Percentiles rank a stretch among this genome's conserved stretches.
phyloP scores from a whole-genome alignment of 2,797 vertebrate genomes.

The Pogonophryne albipinna region DNA sequence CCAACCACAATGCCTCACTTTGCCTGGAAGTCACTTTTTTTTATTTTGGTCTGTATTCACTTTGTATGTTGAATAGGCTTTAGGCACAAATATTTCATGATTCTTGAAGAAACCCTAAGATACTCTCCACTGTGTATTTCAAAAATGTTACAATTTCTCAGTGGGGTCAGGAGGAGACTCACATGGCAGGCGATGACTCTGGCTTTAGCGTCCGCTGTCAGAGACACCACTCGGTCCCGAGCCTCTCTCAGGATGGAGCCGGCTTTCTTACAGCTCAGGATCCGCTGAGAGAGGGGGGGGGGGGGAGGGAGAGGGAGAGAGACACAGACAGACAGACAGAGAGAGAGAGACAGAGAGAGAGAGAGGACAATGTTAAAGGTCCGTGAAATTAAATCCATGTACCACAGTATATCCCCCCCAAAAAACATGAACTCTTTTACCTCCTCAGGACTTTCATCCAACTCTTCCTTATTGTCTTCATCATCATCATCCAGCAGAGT shows the following conservation, averaged over 20 bases:
- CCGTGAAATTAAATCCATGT: too few species aligned
- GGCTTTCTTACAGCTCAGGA: conserved; percentile 89
- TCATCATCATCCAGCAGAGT: conserved; percentile 65
- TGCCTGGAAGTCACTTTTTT: too few species aligned
- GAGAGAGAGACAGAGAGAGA: neutral
- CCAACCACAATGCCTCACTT: neutral
- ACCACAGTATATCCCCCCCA: too few species aligned
- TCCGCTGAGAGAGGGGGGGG: conserved; percentile 78
- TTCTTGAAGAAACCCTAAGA: too few species aligned
- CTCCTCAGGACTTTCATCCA: conserved; percentile 82
- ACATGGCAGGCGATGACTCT: conserved; percentile 94
- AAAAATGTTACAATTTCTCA: neutral
- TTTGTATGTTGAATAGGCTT: neutral
- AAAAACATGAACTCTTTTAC: conserved; percentile 65
- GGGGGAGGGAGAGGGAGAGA: too few species aligned
- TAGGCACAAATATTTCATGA: too few species aligned
- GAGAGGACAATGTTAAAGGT: too few species aligned
- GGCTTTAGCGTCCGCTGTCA: conserved; percentile 86
- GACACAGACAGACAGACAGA: too few species aligned
- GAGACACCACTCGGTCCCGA: conserved; percentile 90
- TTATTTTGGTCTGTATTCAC: too few species aligned
- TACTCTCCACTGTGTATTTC: neutral
- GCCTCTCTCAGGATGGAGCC: conserved; percentile 94
- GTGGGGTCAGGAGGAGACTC: conserved; percentile 69
- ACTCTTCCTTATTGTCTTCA: conserved; percentile 62